Conservation (phyloP, 2,113 vertebrate genomes). For the Chrysemys picta region DNA sequence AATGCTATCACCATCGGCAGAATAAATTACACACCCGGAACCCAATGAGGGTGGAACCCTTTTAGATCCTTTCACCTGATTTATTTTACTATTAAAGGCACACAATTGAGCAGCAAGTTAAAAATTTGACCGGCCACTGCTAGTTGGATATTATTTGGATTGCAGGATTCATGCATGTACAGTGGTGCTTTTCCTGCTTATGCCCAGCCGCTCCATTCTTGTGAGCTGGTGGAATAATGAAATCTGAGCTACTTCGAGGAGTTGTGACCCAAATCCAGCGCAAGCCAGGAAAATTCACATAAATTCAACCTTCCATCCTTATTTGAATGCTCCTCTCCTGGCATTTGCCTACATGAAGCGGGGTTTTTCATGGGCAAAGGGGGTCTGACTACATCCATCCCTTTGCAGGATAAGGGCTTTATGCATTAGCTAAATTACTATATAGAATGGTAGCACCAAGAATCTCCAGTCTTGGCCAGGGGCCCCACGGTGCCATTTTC, state of each 20-base stretch:
- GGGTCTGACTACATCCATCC: not conserved
- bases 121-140: rapidly evolving
- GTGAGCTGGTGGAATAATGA: not conserved
- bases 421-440: not conserved
- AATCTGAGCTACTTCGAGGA: not conserved
- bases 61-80: not conserved
- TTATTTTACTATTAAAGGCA: not conserved
- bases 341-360: rapidly evolving
- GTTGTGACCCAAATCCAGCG: not conserved
- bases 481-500: not conserved
- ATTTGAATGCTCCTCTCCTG: not conserved
- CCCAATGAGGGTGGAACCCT: not conserved
- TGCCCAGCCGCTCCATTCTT: not conserved
- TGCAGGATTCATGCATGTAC: not conserved
- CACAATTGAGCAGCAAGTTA: rapidly evolving
- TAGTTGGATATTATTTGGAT: not conserved
- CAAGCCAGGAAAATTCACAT: not conserved
- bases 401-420: rapidly evolving
- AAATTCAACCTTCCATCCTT: not conserved
- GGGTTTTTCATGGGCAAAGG: not conserved
- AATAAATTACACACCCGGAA: rapidly evolving
- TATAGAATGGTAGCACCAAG: not conserved
- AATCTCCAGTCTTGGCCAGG: not conserved
- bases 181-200: not conserved
- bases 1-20: rapidly evolving